phyloP scores from a whole-genome alignment of 2,888 invertebrate genomes.

The Trichacis sp. region DNA sequence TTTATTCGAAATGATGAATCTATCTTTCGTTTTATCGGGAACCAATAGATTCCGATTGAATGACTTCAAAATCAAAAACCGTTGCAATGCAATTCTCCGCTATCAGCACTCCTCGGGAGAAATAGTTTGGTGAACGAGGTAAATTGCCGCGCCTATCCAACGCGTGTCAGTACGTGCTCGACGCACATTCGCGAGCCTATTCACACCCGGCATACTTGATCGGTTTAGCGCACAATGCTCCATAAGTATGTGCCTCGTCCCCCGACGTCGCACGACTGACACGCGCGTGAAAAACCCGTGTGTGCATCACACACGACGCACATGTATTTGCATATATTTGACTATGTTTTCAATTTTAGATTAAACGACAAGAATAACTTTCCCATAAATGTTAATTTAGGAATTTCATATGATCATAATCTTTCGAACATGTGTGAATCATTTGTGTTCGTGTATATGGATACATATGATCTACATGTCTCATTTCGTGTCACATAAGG shows the following conservation, averaged over 20 bases:
- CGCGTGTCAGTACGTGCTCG: conserved; percentile 53
- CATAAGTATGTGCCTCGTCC: conserved; percentile 52
- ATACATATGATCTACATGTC: no score
- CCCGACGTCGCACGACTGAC: conserved; percentile 40
- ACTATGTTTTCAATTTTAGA: conserved; percentile 26
- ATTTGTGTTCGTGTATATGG: no score
- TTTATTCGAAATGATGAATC: no score
- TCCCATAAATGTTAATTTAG: no score
- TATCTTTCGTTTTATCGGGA: no score
- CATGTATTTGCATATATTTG: conserved; percentile 15
- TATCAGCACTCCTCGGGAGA: conserved; percentile 36
- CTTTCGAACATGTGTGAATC: no score
- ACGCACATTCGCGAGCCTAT: conserved; percentile 49
- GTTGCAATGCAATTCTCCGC: background rate
- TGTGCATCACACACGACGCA: conserved; percentile 23
- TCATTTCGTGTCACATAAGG: no score
- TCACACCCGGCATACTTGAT: conserved; percentile 60
- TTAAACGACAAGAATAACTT: no score
- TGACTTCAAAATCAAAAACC: background rate
- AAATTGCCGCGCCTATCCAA: conserved; percentile 55
- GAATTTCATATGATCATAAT: conserved; percentile 27
- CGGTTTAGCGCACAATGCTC: conserved; percentile 57
- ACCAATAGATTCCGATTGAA: no score
- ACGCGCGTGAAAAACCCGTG: conserved; percentile 44
- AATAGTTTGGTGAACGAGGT: conserved; percentile 51